Evolutionary conservation across 2,113 vertebrate genomes (phyloP).

Genomic region (Taxidea taxus): DNA sequence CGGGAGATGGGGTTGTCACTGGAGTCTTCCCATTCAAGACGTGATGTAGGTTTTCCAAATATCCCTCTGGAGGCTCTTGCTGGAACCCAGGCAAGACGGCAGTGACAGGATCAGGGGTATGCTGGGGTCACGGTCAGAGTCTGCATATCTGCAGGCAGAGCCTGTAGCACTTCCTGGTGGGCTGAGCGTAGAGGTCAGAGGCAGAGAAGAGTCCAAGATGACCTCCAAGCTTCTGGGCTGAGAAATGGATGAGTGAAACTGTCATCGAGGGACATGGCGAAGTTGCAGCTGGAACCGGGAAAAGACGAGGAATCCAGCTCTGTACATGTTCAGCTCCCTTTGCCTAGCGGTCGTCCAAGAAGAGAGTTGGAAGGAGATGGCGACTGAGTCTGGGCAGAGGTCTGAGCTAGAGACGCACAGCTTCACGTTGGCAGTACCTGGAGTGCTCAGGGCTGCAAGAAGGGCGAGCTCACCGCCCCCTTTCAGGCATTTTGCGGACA

Average conservation of each 20-base stretch:
- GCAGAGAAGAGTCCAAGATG: not conserved
- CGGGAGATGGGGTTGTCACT: not conserved
- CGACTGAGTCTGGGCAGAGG: not conserved
- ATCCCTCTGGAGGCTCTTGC: not conserved
- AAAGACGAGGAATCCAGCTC: not conserved
- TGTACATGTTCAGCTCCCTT: not conserved
- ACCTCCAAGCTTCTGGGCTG: not conserved
- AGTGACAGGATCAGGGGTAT: rapidly evolving
- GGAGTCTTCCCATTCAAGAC: not conserved
- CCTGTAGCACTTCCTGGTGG: not conserved
- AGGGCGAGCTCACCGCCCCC: not conserved
- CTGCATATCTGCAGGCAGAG: rapidly evolving
- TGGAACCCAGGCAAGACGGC: not conserved
- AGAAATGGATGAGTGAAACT: not conserved
- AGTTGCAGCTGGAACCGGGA: not conserved
- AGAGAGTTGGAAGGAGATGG: not conserved
- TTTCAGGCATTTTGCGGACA: not conserved
- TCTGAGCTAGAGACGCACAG: not conserved
- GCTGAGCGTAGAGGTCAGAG: not conserved
- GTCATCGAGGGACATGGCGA: not conserved
- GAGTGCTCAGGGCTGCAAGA: too few relatives aligned
- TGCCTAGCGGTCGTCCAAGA: not conserved
- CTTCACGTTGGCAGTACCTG: rapidly evolving
- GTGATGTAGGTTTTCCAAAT: not conserved
- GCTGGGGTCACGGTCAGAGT: not conserved